Percentiles rank a stretch among this genome's conserved stretches.
Conservation (phyloP, 2,888 invertebrate species). For the Parthenolecanium corni region DNA sequence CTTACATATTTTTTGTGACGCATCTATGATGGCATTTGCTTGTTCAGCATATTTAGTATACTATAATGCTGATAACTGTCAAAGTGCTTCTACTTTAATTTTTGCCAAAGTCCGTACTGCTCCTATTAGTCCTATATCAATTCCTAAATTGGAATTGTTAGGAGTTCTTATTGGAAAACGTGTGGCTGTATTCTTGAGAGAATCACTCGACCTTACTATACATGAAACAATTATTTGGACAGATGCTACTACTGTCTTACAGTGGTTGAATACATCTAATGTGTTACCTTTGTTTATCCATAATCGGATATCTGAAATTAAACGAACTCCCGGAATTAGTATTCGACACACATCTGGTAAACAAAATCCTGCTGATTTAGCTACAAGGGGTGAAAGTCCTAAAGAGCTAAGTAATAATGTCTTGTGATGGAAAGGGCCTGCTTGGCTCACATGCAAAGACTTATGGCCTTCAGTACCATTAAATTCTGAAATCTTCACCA, state of each 20-base stretch:
- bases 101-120: background rate
- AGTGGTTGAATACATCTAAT: background rate
- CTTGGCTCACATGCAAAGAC: background rate
- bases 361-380: slow-evolving; percentile 7
- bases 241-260: slow-evolving; percentile 2
- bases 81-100: background rate
- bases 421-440: background rate
- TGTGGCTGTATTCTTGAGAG: background rate
- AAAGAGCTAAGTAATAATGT: background rate
- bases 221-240: background rate
- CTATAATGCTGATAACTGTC: background rate
- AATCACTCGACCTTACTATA: background rate
- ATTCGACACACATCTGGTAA: background rate
- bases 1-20: background rate
- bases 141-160: background rate
- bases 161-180: background rate
- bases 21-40: background rate
- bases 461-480: too few species aligned
- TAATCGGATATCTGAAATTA: background rate
- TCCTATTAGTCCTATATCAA: background rate
- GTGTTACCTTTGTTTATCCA: background rate
- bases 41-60: background rate
- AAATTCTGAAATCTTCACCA: too few species aligned
- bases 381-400: background rate
- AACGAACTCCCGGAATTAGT: background rate